Conservation (phyloP, 2,888 invertebrate genomes). For the Quadroppia sp. region DNA sequence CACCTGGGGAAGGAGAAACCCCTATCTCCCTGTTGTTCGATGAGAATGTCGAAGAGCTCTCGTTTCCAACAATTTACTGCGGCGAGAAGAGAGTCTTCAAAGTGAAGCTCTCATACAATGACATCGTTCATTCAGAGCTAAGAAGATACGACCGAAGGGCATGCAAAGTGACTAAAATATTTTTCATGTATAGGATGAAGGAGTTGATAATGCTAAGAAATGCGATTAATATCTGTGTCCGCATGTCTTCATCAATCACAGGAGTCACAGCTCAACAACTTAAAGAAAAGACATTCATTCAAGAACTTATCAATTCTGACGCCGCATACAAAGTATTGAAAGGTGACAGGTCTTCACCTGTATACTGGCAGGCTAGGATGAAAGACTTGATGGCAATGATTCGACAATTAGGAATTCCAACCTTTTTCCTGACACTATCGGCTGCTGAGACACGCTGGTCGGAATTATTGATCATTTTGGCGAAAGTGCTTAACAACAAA, state of each 20-base stretch:
- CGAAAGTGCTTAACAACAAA: slow-evolving; percentile 42
- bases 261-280: neutral
- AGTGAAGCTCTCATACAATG: neutral
- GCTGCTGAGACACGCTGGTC: slow-evolving; percentile 31
- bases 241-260: neutral
- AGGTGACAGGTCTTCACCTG: slow-evolving; percentile 46
- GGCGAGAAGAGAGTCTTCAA: neutral
- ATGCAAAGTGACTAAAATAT: neutral
- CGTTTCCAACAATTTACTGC: neutral
- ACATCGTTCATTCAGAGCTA: neutral
- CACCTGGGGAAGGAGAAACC: slow-evolving; percentile 49
- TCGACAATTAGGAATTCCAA: slow-evolving; percentile 14
- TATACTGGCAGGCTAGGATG: slow-evolving; percentile 31
- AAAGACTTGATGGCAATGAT: slow-evolving; percentile 33
- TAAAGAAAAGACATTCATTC: neutral
- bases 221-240: neutral
- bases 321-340: neutral
- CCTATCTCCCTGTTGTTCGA: slow-evolving; percentile 49
- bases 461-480: slow-evolving; percentile 40
- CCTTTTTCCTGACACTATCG: slow-evolving; percentile 29
- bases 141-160: neutral
- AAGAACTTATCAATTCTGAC: neutral
- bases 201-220: neutral
- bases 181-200: neutral
- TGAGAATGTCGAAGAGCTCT: slow-evolving; percentile 46